Conservation (phyloP, 2,797 vertebrate species). For the Sebastes minor region DNA sequence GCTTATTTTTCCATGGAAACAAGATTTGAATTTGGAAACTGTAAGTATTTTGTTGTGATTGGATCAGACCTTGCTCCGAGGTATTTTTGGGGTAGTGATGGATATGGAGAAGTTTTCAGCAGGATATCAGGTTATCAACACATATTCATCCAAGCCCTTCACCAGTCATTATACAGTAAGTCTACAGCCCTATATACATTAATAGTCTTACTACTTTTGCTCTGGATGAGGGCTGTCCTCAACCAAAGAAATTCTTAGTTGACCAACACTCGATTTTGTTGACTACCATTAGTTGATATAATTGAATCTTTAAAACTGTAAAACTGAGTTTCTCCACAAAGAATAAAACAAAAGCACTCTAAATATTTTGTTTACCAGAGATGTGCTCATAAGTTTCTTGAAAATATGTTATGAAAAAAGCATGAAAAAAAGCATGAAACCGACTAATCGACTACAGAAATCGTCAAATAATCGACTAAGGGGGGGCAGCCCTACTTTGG, state of each 20-base stretch:
- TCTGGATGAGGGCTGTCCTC: background rate
- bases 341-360: too few species aligned
- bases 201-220: background rate
- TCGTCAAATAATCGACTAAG: rapidly evolving
- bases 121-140: conserved; percentile 47
- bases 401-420: too few species aligned
- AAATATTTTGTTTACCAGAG: too few species aligned
- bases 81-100: conserved; percentile 43
- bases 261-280: too few species aligned
- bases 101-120: conserved; percentile 30
- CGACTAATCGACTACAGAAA: too few species aligned
- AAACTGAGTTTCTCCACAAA: too few species aligned
- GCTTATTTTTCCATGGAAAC: conserved; percentile 22
- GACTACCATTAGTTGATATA: too few species aligned
- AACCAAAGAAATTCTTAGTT: too few species aligned
- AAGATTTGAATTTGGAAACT: conserved; percentile 19
- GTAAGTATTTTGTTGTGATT: conserved; percentile 41
- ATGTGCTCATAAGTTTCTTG: too few species aligned
- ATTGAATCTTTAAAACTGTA: too few species aligned
- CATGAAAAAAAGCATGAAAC: too few species aligned
- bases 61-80: conserved; percentile 6
- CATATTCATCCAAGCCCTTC: conserved; percentile 16
- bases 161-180: background rate
- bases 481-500: background rate
- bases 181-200: background rate